Evolutionary conservation across 2,113 vertebrate species (phyloP).

Genomic region (Athene cunicularia): DNA sequence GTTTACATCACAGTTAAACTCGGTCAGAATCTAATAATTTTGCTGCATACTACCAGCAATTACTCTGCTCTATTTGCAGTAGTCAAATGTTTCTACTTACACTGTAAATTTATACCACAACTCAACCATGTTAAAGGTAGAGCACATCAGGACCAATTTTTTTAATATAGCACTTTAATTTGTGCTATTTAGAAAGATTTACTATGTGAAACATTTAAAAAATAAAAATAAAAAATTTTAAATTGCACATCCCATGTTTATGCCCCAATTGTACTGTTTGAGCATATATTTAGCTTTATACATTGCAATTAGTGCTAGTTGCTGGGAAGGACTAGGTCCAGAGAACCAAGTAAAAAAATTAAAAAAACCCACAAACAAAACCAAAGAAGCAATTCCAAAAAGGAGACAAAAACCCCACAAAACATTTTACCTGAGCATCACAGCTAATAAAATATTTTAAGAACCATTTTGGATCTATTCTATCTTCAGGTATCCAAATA

Average conservation of each 20-base stretch:
- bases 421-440: not conserved
- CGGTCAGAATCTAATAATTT: not conserved
- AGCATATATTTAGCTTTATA: not conserved
- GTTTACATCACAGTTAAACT: not conserved
- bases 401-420: rapidly evolving
- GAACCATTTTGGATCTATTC: not conserved
- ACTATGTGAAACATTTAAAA: not conserved
- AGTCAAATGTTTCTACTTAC: not conserved
- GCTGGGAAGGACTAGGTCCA: not conserved
- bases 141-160: not conserved
- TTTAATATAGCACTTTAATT: not conserved
- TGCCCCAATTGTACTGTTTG: not conserved
- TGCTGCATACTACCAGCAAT: not conserved
- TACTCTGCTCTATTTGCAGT: not conserved
- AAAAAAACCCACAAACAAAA: not conserved
- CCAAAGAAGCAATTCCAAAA: not conserved
- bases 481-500: not conserved
- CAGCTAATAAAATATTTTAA: not conserved
- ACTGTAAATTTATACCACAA: not conserved
- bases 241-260: not conserved
- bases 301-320: not conserved
- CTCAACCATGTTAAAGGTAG: not conserved
- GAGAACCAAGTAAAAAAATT: not conserved
- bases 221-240: not conserved
- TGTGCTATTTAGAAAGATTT: not conserved